Conservation (phyloP, 2,113 vertebrate genomes). For the Carettochelys insculpta region DNA sequence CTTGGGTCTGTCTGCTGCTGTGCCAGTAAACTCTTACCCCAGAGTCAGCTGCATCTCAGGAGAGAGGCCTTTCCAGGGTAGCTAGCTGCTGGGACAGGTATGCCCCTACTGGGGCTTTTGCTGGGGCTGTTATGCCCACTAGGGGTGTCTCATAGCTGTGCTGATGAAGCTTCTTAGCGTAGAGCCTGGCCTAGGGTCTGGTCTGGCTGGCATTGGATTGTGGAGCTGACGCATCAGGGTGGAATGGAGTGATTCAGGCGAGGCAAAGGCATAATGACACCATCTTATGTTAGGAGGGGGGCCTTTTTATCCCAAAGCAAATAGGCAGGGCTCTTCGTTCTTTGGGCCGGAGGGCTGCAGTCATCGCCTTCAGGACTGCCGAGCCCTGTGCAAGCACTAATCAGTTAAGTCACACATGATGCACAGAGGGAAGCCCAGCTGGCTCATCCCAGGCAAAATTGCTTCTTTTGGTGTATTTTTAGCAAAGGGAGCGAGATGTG, state of each 20-base stretch:
- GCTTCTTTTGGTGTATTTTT: background rate
- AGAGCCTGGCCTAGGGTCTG: too few species aligned
- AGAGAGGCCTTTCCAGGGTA: too few species aligned
- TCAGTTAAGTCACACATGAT: background rate
- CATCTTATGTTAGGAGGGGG: background rate
- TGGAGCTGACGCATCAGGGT: background rate
- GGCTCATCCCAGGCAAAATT: background rate
- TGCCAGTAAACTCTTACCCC: background rate
- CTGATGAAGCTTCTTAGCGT: background rate
- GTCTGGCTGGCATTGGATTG: too few species aligned
- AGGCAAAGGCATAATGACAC: background rate
- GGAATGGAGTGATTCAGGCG: background rate
- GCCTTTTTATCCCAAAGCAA: background rate
- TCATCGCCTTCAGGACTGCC: background rate
- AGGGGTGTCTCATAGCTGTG: background rate
- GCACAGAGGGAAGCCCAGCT: background rate
- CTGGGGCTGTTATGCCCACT: background rate
- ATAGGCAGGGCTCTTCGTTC: background rate
- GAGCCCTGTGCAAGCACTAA: background rate
- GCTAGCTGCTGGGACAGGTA: background rate
- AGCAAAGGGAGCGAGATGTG: background rate
- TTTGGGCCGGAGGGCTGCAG: background rate
- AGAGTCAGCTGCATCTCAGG: background rate
- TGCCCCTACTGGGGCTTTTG: background rate
- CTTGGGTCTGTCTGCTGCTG: too few species aligned